Percentiles rank a stretch among this genome's conserved stretches.
phyloP scores from a whole-genome alignment of 2,888 invertebrate species.

The Cheilosia vernalis region DNA sequence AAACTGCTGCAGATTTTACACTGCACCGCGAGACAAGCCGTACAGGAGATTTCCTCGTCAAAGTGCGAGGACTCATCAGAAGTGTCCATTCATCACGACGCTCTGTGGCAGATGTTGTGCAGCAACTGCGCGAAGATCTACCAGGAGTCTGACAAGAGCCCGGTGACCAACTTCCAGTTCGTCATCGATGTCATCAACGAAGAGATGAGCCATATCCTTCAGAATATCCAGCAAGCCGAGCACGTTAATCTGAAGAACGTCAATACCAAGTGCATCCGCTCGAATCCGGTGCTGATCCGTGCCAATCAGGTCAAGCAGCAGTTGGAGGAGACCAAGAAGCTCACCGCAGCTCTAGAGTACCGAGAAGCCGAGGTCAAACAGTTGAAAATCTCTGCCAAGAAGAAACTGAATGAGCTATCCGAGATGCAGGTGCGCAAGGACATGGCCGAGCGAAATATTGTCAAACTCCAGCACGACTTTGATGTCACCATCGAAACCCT shows the following conservation, averaged over 20 bases:
- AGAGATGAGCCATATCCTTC: conserved; percentile 86
- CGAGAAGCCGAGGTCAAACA: conserved; percentile 97
- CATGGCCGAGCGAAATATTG: conserved; percentile 94
- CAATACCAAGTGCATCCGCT: conserved; percentile 84
- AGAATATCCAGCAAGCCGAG: conserved; percentile 91
- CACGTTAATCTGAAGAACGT: conserved; percentile 86
- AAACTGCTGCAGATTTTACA: conserved; percentile 86
- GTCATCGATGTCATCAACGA: conserved; percentile 85
- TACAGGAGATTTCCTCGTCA: conserved; percentile 82
- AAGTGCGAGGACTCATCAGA: conserved; percentile 79
- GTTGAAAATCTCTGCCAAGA: conserved; percentile 92
- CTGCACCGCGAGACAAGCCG: conserved; percentile 85
- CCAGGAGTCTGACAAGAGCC: conserved; percentile 87
- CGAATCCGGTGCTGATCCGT: conserved; percentile 90
- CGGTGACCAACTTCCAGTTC: conserved; percentile 86
- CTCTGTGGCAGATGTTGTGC: conserved; percentile 89
- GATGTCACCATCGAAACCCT: conserved; percentile 90
- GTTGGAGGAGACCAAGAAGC: conserved; percentile 94
- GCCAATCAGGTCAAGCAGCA: conserved; percentile 95
- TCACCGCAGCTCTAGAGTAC: conserved; percentile 92
- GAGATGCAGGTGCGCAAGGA: conserved; percentile 96
- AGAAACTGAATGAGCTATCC: conserved; percentile 95
- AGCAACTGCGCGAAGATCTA: conserved; percentile 79
- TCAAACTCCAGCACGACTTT: conserved; percentile 89
- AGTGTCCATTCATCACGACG: conserved; percentile 85